phyloP scores from a whole-genome alignment of 2,113 vertebrate genomes.

The Catagonus wagneri region DNA sequence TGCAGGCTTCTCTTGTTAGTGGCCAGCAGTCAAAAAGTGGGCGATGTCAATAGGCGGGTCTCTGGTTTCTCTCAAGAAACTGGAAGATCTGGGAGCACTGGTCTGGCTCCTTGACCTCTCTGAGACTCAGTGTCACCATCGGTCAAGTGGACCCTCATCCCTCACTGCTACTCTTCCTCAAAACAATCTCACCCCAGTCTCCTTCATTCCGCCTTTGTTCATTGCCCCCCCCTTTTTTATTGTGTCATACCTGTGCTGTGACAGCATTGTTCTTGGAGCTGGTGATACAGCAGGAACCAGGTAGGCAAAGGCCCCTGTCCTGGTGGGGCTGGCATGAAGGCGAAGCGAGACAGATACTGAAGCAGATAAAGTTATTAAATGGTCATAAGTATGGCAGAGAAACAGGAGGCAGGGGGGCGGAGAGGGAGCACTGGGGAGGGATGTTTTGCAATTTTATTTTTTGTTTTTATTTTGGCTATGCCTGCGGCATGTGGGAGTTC shows the following conservation, averaged over 20 bases:
- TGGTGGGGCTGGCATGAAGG: background rate
- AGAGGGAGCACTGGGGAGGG: rapidly evolving
- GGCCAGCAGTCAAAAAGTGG: background rate
- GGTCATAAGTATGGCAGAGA: background rate
- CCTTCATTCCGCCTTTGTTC: background rate
- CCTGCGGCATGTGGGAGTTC: too few species aligned
- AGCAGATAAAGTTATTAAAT: background rate
- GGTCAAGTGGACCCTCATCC: background rate
- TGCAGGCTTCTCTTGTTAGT: background rate
- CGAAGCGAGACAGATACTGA: background rate
- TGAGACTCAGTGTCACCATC: background rate
- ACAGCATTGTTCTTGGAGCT: background rate
- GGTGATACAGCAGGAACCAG: background rate
- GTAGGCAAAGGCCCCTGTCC: background rate
- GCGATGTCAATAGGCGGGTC: background rate
- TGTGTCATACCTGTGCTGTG: rapidly evolving
- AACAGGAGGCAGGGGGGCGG: background rate
- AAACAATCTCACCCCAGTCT: rapidly evolving
- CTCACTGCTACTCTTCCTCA: background rate
- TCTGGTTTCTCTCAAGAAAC: background rate
- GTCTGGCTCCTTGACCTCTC: background rate
- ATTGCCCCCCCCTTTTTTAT: background rate
- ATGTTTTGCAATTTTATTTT: background rate
- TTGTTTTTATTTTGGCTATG: too few species aligned
- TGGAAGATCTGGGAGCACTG: background rate